Base-by-base conservation (phyloP, 2,888 invertebrate species). In the Himalopsyche japonica region DNA sequence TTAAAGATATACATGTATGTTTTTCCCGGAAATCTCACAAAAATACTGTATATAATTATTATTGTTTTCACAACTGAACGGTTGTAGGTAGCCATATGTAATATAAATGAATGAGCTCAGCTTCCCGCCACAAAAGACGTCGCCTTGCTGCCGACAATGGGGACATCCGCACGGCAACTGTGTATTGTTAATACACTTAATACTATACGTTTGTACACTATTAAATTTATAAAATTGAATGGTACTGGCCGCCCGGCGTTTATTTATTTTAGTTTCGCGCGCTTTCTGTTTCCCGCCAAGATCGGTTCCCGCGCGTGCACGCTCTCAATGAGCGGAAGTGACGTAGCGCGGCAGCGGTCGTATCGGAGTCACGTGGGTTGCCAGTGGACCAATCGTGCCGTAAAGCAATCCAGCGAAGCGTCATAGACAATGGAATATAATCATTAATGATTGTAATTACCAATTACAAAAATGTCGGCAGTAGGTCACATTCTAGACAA, bases 261-360 rank as follows among this genome's bases (percentile, higher is more conserved):
- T 37, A 37, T 43, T 24, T 77, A 43, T 77, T 8, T 27, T 77
- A 7, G 34, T 77, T 77, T 77, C 37, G 77, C 77, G 77, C 77
- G 77, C 77, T 77, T 77, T 77, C 77, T 37, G 77, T 77, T 77
- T 77, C 77, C 77, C 77, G 77, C 77, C 70, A 70, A 70, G 70
- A 70, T 70, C 70, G 70, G 77, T 77, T 77, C 34, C 77, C 43
- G 77, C 77, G 77, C 77, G 77, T 43, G 77, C 70, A 70, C 27
- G 70, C 70, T 70, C 43, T 43, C 43, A 70, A 70, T 20, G 34
- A 34, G 34, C 77, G 77, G 77, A 77, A 34, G 77, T 77, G 77
- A 77, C 77, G 77, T 34, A 3, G 43, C 37, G 24, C 20, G 34
- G 37, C 34, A 77, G 77, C 77, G 34, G 34, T 43, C 77, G n/a